Percentiles rank a stretch among this genome's conserved stretches.
These are phyloP conservation scores for Limnephilus marmoratus DNA, from an alignment of 2,888 invertebrate genomes.

Conservation along the genomic window DNA sequence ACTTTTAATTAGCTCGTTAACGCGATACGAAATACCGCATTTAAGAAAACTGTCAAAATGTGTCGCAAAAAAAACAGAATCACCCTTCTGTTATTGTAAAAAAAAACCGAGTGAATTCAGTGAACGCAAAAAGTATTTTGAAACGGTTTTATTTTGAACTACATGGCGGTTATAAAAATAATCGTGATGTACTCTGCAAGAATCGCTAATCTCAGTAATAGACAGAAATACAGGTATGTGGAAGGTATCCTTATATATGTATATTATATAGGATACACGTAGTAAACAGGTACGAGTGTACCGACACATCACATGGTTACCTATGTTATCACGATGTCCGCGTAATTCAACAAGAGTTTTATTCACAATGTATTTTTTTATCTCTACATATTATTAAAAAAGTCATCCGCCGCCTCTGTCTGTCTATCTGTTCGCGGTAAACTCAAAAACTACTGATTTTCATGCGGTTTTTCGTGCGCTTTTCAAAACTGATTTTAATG, in stretches of 20 bases:
- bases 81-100: not conserved
- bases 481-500: too few species aligned
- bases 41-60: too few species aligned
- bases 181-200: not conserved
- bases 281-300: not conserved
- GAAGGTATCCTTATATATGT: not conserved
- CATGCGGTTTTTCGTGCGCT: too few species aligned
- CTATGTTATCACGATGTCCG: not conserved
- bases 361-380: too few species aligned
- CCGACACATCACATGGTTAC: not conserved
- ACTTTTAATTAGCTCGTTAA: too few species aligned
- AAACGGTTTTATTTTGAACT: not conserved
- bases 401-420: too few species aligned
- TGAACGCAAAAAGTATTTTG: not conserved
- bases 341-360: not conserved
- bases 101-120: not conserved
- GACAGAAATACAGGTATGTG: not conserved
- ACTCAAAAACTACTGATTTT: too few species aligned
- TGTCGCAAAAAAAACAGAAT: too few species aligned
- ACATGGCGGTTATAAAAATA: not conserved
- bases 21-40: too few species aligned
- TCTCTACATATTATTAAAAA: too few species aligned
- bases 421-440: too few species aligned
- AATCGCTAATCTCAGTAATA: not conserved
- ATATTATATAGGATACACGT: not conserved